Evolutionary conservation across 2,113 vertebrate genomes (phyloP).

Genomic region (Empidonax traillii): DNA sequence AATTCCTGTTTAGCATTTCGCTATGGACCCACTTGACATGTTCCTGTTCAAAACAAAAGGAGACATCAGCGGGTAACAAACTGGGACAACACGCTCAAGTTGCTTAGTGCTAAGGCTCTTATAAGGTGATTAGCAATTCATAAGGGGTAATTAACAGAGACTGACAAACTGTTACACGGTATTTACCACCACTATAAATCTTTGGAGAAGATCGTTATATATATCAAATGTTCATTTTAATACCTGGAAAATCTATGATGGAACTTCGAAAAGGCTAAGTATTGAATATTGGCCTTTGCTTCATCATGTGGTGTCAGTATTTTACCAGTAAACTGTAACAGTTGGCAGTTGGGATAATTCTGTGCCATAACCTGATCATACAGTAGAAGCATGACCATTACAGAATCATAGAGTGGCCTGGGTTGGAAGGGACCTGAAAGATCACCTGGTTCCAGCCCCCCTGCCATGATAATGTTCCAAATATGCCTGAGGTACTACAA

Average conservation of each 20-base stretch:
- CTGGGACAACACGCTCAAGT: background rate
- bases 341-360: background rate
- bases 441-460: background rate
- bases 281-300: background rate
- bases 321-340: background rate
- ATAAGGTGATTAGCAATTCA: background rate
- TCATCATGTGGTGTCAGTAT: background rate
- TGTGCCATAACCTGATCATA: background rate
- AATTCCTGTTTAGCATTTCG: conserved; percentile 80
- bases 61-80: background rate
- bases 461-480: background rate
- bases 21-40: conserved; percentile 87
- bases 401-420: background rate
- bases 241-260: background rate
- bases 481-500: background rate
- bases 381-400: background rate
- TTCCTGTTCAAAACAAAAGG: conserved; percentile 71
- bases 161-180: background rate
- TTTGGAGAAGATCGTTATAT: background rate
- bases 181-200: background rate
- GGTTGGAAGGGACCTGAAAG: background rate
- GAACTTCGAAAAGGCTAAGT: background rate
- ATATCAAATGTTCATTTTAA: background rate
- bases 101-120: background rate
- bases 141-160: background rate